phyloP scores from a whole-genome alignment of 30 jellyfish, hydroid and myxozoan species.

The Euphysa ruthae region DNA sequence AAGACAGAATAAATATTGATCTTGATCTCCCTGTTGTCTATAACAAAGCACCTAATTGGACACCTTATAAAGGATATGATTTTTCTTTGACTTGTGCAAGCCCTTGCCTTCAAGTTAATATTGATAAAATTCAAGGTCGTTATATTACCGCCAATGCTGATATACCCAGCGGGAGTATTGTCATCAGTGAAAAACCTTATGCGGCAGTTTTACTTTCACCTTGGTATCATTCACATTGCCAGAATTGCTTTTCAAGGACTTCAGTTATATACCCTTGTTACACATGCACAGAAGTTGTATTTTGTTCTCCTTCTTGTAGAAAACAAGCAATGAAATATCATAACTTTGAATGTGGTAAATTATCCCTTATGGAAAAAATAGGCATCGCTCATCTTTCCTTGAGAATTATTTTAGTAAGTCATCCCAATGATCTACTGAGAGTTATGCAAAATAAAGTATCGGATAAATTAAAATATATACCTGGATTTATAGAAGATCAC shows the following conservation, averaged over 20 bases:
- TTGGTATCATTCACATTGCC: conserved; percentile 40
- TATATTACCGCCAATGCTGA: conserved; percentile 38
- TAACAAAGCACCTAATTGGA: not conserved
- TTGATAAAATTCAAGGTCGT: conserved; percentile 46
- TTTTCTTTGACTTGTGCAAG: not conserved
- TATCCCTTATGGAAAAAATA: conserved; percentile 33
- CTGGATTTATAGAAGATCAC: conserved; percentile 29
- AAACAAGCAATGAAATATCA: conserved; percentile 35
- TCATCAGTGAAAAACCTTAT: conserved; percentile 64
- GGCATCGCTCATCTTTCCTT: conserved; percentile 67
- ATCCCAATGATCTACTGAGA: not conserved
- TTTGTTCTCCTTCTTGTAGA: conserved; percentile 50
- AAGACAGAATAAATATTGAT: not conserved
- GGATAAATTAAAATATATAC: not conserved
- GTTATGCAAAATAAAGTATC: not conserved
- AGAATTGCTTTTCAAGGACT: conserved; percentile 37
- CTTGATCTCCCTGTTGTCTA: not conserved
- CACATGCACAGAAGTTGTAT: conserved; percentile 37
- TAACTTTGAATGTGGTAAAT: conserved; percentile 46
- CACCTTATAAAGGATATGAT: conserved; percentile 4
- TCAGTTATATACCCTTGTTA: conserved; percentile 37
- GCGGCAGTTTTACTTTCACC: conserved; percentile 56
- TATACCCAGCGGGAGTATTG: conserved; percentile 34
- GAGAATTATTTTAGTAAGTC: conserved; percentile 30
- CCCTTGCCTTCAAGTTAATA: not conserved